Conservation (phyloP, 2,888 invertebrate genomes). For the Taenaris catops region DNA sequence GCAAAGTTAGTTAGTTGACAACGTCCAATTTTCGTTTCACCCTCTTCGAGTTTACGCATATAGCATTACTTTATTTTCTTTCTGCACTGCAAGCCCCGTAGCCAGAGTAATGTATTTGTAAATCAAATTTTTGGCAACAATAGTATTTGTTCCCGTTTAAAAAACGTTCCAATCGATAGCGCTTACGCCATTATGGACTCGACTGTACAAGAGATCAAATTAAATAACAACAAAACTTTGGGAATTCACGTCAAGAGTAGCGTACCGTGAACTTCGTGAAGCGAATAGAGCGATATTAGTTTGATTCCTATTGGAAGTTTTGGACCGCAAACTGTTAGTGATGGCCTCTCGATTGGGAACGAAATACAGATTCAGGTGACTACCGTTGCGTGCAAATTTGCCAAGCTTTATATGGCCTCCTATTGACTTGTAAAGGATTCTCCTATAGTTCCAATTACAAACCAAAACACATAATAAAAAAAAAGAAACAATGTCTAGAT, state of each 20-base stretch:
- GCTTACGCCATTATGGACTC: too few species aligned
- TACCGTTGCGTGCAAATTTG: constrained; percentile 26
- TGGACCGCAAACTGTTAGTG: constrained; percentile 54
- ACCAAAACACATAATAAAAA: too few species aligned
- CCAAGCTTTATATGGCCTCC: constrained; percentile 1
- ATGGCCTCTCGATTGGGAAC: constrained; percentile 28
- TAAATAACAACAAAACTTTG: constrained; percentile 70
- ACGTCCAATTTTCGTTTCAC: too few species aligned
- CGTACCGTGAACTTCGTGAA: constrained; percentile 27
- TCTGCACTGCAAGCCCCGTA: too few species aligned
- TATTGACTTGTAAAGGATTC: neutral
- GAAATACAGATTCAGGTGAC: constrained; percentile 19
- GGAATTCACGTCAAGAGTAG: constrained; percentile 38
- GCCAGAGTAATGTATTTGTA: too few species aligned
- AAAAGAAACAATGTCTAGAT: too few species aligned
- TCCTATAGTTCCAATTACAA: neutral
- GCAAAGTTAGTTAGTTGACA: too few species aligned
- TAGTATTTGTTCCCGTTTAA: too few species aligned
- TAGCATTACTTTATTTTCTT: too few species aligned
- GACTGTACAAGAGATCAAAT: constrained; percentile 65
- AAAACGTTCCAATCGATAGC: too few species aligned
- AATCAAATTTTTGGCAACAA: too few species aligned
- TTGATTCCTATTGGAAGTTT: constrained; percentile 55
- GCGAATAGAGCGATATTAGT: constrained; percentile 44
- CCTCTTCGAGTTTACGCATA: too few species aligned